These are phyloP conservation scores for Astreopora myriophthalma DNA, from an alignment of 64 coral and sea anemone genomes.

Conservation along the genomic window DNA sequence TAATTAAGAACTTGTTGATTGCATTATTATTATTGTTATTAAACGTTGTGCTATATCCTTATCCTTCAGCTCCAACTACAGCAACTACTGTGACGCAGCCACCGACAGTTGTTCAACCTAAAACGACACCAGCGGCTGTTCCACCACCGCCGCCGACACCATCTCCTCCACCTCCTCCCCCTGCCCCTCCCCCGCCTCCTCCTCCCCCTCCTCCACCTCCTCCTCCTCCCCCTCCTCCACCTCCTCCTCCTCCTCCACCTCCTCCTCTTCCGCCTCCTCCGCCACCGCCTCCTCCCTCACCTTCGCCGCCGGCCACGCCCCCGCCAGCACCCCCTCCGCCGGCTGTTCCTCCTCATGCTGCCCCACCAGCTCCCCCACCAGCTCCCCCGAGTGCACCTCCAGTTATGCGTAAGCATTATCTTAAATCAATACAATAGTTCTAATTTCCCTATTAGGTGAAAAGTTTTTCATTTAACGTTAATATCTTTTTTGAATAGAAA, in stretches of 20 bases:
- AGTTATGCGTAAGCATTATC: not conserved
- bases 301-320: not conserved
- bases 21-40: not conserved
- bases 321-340: not conserved
- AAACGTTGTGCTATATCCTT: not conserved
- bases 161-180: not conserved
- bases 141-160: not conserved
- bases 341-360: not conserved
- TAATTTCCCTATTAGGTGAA: not conserved
- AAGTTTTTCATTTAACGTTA: not conserved
- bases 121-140: not conserved
- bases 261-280: not conserved
- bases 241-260: not conserved
- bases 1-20: too few species aligned
- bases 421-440: not conserved
- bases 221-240: not conserved
- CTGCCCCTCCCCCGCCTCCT: conserved; percentile 27
- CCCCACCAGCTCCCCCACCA: not conserved
- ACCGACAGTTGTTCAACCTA: not conserved
- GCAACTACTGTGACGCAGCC: not conserved
- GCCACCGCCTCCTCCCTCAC: conserved; percentile 23
- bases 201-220: conserved; percentile 28
- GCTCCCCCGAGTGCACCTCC: not conserved
- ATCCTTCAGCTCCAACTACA: not conserved
- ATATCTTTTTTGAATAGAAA: too few species aligned